These are phyloP conservation scores for Liparis tanakae DNA, from an alignment of 2,797 vertebrate genomes.

Conservation along the genomic window DNA sequence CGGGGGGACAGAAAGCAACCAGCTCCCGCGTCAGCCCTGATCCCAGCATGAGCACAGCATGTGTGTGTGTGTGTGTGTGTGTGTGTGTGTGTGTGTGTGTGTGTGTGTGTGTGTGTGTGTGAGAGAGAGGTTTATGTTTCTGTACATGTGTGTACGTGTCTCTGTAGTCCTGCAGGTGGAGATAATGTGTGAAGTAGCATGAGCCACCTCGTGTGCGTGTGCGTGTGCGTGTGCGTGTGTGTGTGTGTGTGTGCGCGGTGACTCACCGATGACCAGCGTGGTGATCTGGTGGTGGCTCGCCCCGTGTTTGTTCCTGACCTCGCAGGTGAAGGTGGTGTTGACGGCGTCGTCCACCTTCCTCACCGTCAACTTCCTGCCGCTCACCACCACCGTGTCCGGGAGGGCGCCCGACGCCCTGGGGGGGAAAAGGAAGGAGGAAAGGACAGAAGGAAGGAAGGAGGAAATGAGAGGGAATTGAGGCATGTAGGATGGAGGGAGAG, in stretches of 20 bases:
- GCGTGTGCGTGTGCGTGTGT: conserved; percentile 8
- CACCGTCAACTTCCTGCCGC: conserved; percentile 80
- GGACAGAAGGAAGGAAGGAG: too few species aligned
- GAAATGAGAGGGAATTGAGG: too few species aligned
- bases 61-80: conserved; percentile 34
- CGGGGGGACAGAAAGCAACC: too few species aligned
- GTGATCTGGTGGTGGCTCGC: conserved; percentile 79
- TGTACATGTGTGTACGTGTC: conserved; percentile 42
- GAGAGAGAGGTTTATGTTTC: conserved; percentile 3
- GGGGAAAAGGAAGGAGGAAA: not conserved
- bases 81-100: conserved; percentile 36
- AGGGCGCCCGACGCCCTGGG: conserved; percentile 80
- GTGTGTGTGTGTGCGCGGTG: not conserved
- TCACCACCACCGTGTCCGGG: conserved; percentile 79
- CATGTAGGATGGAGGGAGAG: too few species aligned
- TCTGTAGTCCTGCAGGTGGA: not conserved
- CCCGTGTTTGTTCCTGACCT: conserved; percentile 86
- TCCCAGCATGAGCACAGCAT: conserved; percentile 66
- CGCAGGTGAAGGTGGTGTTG: conserved; percentile 91
- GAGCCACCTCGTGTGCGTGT: not conserved
- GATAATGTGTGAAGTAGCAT: not conserved
- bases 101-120: conserved; percentile 38
- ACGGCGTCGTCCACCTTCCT: conserved; percentile 85
- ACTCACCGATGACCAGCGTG: conserved; percentile 86
- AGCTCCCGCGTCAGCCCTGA: conserved; percentile 68